Evolutionary conservation across 2,888 invertebrate genomes (phyloP), one percentile per base, ranked within the genome.

Genomic region (Mayetiola destructor): DNA sequence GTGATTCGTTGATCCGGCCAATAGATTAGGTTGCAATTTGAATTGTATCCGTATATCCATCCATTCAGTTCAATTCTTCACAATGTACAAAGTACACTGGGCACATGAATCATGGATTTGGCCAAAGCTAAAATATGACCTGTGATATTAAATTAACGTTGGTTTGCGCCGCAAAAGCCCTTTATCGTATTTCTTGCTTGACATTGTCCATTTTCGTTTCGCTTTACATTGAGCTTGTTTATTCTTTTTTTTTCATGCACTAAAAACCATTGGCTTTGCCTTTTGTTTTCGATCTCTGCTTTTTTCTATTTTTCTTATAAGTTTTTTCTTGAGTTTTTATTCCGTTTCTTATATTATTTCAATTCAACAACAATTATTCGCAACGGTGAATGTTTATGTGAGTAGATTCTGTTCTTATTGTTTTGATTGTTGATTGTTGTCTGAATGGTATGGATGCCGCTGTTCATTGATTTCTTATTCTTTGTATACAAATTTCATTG

Each of bases 71-170:
- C n/a, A n/a, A n/a, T n/a, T n/a, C n/a, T n/a, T n/a, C n/a, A n/a
- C n/a, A n/a, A n/a, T n/a, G n/a, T n/a, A n/a, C n/a, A n/a, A n/a
- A n/a, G n/a, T n/a, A n/a, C n/a, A n/a, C n/a, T n/a, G n/a, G n/a
- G n/a, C n/a, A n/a, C n/a, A n/a, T n/a, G n/a, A n/a, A n/a, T n/a
- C n/a, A n/a, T n/a, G n/a, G n/a, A n/a, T n/a, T n/a, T n/a, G n/a
- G n/a, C n/a, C n/a, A n/a, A n/a, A n/a, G n/a, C n/a, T n/a, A n/a
- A n/a, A n/a, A n/a, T n/a, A 48, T 48, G 48, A 48, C 48, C 48
- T 48, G 48, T 48, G 48, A 48, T 48, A 48, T 48, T 48, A 48
- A 48, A 48, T 48, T 48, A 48, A 23, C 48, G 48, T n/a, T n/a
- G n/a, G n/a, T n/a, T n/a, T 27, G 48, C 27, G 48, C 32, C n/a